Base-by-base conservation (phyloP, 2,797 vertebrate genomes). In the Danio jaintianensis region DNA sequence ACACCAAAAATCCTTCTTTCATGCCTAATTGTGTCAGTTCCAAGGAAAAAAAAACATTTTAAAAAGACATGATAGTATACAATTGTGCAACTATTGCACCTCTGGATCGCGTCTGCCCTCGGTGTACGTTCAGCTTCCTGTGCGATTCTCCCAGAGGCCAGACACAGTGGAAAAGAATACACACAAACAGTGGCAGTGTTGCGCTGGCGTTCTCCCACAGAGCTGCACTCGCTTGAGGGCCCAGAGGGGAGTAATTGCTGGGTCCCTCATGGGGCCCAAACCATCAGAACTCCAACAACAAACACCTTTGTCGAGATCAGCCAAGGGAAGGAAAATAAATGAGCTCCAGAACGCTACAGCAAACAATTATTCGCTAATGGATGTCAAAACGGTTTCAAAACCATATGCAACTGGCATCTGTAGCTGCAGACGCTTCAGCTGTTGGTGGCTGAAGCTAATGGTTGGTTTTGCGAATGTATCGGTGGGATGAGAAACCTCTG, bases 91-190 rank as follows among this genome's bases (percentile, higher is more conserved):
- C 29, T 48, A 84, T 85, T 86, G 78, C 79, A 82, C 81, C 42
- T 76, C 69, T 75, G 62, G 52, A 72, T 55, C 52, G 83, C 78
- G 84, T 71, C 55, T 77, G 80, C 74, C 79, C 59, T 80, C 52
- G 55, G 72, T 59, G 71, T 75, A 55, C n/a, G 36, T 5, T 18
- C 56, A 50, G 36, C 80, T 89, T 88, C 84, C 86, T 84, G 79
- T 84, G 84, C 67, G 43, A 62, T 62, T 75, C 83, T 90, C 88
- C 89, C 90, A 85, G 83, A 90, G 89, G 89, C 80, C 62, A 85
- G 63, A 69, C 29, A n/a, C 56, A 40, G 86, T 91, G 92, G 92
- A 91, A 93, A 88, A 82, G 88, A 86, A 80, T 45, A 64, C 84
- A 79, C 42, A 74, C 56, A 87, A 55, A 55, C 76, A 58, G 78